Evolutionary conservation across 2,888 invertebrate species (phyloP).

Genomic region (Hirtodrosophila alboralis): DNA sequence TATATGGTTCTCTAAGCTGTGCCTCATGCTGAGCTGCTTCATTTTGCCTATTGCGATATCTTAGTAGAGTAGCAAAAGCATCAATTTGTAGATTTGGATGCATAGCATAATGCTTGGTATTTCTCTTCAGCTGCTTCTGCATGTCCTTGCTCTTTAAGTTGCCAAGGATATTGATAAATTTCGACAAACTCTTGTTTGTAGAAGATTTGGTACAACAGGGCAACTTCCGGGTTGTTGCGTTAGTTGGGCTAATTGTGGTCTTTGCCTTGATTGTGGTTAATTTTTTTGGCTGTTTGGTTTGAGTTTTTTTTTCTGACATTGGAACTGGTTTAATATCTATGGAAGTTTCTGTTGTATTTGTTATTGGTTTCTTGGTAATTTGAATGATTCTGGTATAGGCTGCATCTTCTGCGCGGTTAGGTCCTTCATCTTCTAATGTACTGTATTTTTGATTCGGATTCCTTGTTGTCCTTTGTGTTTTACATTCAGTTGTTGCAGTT

Average conservation of each 20-base stretch:
- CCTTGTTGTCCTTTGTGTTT: too few species aligned
- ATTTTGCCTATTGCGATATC: constrained; percentile 24
- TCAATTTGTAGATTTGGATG: constrained; percentile 28
- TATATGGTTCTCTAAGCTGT: neutral
- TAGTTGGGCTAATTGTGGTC: too few species aligned
- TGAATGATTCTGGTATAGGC: neutral
- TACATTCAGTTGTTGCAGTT: too few species aligned
- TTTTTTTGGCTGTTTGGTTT: too few species aligned
- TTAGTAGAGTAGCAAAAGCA: constrained; percentile 40
- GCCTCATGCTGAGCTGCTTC: neutral
- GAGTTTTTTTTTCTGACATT: neutral
- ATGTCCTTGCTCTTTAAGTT: neutral
- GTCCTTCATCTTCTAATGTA: too few species aligned
- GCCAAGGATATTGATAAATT: too few species aligned
- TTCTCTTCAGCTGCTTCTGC: neutral
- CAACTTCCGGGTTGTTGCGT: neutral
- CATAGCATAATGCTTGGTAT: neutral
- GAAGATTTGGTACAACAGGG: constrained; percentile 28
- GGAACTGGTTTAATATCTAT: neutral
- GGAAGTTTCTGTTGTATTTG: constrained; percentile 5
- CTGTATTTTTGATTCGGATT: too few species aligned
- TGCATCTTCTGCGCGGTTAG: neutral
- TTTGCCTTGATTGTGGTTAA: too few species aligned
- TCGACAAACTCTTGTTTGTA: neutral
- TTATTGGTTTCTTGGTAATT: neutral